Conservation (phyloP, 2,888 invertebrate genomes). For the Glaucopsyche alexis region DNA sequence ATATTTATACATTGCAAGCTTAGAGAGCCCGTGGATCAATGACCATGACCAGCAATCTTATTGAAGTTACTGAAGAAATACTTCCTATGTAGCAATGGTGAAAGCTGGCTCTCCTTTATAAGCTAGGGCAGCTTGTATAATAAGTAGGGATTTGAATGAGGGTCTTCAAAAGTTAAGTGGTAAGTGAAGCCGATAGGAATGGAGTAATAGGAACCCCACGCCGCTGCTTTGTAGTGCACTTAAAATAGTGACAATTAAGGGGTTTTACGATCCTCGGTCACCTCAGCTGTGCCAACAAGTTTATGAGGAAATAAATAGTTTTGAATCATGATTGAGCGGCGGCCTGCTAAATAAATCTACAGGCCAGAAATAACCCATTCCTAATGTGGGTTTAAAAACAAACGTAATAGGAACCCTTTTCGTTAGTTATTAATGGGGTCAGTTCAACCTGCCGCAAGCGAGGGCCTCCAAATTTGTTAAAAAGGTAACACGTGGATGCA, state of each 20-base stretch:
- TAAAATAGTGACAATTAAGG: background rate
- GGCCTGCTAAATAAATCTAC: background rate
- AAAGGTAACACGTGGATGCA: conserved; percentile 6
- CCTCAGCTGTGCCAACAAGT: background rate
- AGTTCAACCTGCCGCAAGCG: background rate
- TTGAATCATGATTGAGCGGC: background rate
- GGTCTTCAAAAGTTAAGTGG: no score
- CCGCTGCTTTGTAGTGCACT: background rate
- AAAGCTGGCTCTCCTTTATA: no score
- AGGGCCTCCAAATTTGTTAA: background rate
- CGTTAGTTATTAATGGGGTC: conserved; percentile 17
- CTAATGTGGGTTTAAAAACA: conserved; percentile 17
- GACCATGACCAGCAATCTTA: background rate
- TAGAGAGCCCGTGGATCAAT: no score
- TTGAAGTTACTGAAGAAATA: background rate
- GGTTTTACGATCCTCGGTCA: background rate
- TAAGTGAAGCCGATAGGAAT: no score
- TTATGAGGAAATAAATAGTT: background rate
- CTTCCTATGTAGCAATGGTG: background rate
- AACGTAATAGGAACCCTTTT: conserved; percentile 14
- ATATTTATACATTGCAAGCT: no score
- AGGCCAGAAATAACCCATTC: background rate
- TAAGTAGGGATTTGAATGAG: no score
- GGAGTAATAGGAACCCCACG: no score
- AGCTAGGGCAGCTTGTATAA: no score